These are phyloP conservation scores for Rhynchonycteris naso DNA, from an alignment of 2,797 vertebrate species.

Conservation along the genomic window DNA sequence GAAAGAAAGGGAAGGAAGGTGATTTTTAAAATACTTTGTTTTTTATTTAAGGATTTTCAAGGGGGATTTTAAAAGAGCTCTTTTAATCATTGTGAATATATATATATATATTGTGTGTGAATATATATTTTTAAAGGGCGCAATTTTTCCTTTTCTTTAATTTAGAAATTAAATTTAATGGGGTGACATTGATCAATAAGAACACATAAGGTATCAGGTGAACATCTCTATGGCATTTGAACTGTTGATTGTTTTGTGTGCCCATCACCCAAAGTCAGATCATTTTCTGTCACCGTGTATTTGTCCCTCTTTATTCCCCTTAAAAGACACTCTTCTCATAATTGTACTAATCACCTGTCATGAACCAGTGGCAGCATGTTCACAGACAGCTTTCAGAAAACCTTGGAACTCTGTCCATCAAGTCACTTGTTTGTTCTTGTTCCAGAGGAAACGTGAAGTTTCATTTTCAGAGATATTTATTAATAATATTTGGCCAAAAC, in stretches of 20 bases:
- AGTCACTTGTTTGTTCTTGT: conserved; percentile 7
- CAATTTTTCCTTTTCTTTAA: no score
- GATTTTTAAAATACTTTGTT: not conserved
- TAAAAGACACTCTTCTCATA: not conserved
- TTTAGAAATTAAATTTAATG: no score
- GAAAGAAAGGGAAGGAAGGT: not conserved
- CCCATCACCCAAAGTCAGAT: no score
- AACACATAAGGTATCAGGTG: no score
- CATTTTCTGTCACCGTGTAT: no score
- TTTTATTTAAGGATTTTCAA: conserved; percentile 16
- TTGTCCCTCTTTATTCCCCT: no score
- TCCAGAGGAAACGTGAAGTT: conserved; percentile 1
- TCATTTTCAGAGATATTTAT: not conserved
- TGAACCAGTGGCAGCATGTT: not conserved
- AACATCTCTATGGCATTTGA: no score
- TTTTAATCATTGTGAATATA: not conserved
- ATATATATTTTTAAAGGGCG: not conserved
- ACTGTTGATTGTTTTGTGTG: no score
- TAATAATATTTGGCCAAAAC: not conserved
- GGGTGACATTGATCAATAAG: no score
- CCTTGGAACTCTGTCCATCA: not conserved
- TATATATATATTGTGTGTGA: no score
- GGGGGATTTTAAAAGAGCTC: not conserved
- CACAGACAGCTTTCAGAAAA: not conserved
- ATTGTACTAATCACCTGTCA: not conserved